These are phyloP conservation scores for Erannis defoliaria DNA, from an alignment of 2,888 invertebrate genomes.

Conservation along the genomic window DNA sequence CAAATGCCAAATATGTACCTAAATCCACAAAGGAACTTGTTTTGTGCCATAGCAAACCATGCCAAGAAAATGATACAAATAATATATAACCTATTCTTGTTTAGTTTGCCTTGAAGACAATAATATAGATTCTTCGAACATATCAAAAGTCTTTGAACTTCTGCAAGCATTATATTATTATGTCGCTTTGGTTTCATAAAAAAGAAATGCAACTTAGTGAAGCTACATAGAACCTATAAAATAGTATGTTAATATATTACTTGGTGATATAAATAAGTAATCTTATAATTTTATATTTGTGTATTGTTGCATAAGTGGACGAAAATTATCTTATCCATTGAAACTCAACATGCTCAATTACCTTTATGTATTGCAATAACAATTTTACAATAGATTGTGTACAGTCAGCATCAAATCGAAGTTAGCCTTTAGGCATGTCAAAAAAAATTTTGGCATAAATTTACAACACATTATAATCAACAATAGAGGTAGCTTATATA, in stretches of 20 bases:
- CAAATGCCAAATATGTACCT: slow-evolving; percentile 16
- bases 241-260: slow-evolving; percentile 20
- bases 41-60: slow-evolving; percentile 35
- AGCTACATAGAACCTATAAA: slow-evolving; percentile 44
- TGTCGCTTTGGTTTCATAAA: neutral
- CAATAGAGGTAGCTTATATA: no score
- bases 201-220: slow-evolving; percentile 42
- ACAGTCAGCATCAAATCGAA: no score
- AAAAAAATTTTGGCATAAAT: no score
- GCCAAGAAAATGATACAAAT: slow-evolving; percentile 32
- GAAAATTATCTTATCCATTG: slow-evolving; percentile 8
- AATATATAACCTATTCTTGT: slow-evolving; percentile 22
- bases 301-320: slow-evolving; percentile 17
- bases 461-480: no score
- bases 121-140: neutral
- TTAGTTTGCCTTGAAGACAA: slow-evolving; percentile 11
- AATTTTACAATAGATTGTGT: no score
- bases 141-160: slow-evolving; percentile 4
- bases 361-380: neutral
- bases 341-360: slow-evolving; percentile 19
- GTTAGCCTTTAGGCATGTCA: no score
- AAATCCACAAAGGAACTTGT: slow-evolving; percentile 2
- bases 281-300: slow-evolving; percentile 10
- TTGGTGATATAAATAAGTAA: slow-evolving; percentile 33
- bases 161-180: neutral